Base-by-base conservation (phyloP, 2,113 vertebrate species). In the Gymnobelideus leadbeateri region DNA sequence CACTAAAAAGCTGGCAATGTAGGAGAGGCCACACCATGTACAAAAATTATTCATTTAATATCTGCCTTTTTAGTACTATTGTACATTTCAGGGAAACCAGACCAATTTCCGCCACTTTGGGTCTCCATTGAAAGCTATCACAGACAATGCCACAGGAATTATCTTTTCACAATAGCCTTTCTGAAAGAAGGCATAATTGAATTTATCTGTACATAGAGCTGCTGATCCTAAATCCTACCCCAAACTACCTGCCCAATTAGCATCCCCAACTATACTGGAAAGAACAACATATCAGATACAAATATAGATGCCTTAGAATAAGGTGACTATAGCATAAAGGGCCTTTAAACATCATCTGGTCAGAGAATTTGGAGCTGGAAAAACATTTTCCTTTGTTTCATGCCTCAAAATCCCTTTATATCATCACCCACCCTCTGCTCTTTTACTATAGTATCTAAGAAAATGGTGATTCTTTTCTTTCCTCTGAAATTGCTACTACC, bases 31-130 rank as follows among this genome's bases (percentile, higher is more conserved):
- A 51, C 47, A 4, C 28, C 43, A 46, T 23, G 10, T 7, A 37
- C 54, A 91, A 93, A 93, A 90, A 89, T 11, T 57, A 47, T 53
- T 94, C 37, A 50, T 37, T 51, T 53, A 43, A 43, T 93, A 51
- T 77, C 28, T 51, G 51, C 49, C 49, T 19, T 95, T 94, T 84
- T 89, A 84, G 52, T 89, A 84, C 96, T 92, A 16, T 51, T 89
- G n/a, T 94, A n/a, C n/a, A 46, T 61, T 46, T 92, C 51, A 92
- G 92, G 57, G 37, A 92, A 47, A 51, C 31, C 90, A 93, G 52
- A 89, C 31, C 19, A 46, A 11, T 19, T 47, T 50, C 51, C 24
- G 14, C 77, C 61, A 47, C 46, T 47, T 31, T 31, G n/a, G 10
- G 9, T 8, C 51, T 91, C 3, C 12, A 6, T 50, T 16, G 8